A percentile compares a stretch with the other conserved stretches of the same genome.
Evolutionary conservation across 2,113 vertebrate genomes (phyloP).

Genomic region (Myrmophylax atrothorax): DNA sequence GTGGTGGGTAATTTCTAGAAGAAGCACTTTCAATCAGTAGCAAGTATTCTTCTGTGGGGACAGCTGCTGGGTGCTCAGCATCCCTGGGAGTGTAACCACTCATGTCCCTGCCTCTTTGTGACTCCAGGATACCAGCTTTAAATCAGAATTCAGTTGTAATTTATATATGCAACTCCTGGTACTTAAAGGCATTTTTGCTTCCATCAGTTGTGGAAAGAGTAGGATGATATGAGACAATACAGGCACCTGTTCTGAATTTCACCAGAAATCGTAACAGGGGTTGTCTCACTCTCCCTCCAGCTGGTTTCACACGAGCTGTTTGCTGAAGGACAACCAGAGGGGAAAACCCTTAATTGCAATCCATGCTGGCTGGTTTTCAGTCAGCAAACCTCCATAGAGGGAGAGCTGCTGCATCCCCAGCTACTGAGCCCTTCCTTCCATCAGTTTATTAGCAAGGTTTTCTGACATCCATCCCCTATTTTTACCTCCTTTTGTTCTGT

Average conservation of each 20-base stretch:
- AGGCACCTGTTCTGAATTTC: neutral
- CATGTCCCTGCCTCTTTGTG: neutral
- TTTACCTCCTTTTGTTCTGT: neutral
- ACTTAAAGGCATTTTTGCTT: neutral
- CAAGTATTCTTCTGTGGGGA: neutral
- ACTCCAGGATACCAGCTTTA: neutral
- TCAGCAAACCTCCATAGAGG: neutral
- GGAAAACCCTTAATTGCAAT: neutral
- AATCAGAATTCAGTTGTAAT: neutral
- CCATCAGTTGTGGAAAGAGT: neutral
- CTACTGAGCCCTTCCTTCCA: neutral
- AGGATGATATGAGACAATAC: neutral
- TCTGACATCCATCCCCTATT: neutral
- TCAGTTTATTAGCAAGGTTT: neutral
- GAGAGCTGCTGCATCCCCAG: neutral
- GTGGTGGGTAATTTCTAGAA: neutral
- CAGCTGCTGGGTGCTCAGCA: neutral
- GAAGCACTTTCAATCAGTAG: neutral
- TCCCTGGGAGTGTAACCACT: neutral
- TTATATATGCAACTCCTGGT: neutral
- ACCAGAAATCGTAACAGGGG: neutral
- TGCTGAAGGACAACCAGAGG: neutral
- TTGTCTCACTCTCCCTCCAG: neutral
- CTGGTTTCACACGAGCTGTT: neutral
- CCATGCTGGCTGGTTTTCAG: neutral